A percentile compares a stretch with the other conserved stretches of the same genome.
Conservation (phyloP, 2,797 vertebrate species). For the Gymnothorax reevesii region DNA sequence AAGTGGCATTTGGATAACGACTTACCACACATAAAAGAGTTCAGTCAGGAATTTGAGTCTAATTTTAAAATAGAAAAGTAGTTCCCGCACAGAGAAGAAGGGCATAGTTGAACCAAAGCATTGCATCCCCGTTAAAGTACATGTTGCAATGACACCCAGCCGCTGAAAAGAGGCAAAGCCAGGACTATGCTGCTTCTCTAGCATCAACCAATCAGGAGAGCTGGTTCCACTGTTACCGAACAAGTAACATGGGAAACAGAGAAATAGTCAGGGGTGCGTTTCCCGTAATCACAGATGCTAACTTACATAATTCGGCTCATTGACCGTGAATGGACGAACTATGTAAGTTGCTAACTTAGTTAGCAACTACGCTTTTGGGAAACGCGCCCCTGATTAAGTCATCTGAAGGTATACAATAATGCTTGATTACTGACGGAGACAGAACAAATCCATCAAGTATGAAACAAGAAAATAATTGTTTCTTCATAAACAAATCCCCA, state of each 20-base stretch:
- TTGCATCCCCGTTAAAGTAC: not conserved
- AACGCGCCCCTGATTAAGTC: not conserved
- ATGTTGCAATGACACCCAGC: not conserved
- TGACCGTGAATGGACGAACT: no score
- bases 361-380: no score
- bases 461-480: not conserved
- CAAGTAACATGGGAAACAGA: not conserved
- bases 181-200: not conserved
- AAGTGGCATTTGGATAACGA: not conserved
- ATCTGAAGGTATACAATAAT: slow-evolving; percentile 1
- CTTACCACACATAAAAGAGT: slow-evolving; percentile 2
- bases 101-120: not conserved
- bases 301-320: no score
- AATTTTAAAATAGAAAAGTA: not conserved
- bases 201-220: not conserved
- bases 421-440: not conserved
- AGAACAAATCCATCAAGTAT: slow-evolving; percentile 9
- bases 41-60: not conserved
- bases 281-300: no score
- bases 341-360: no score
- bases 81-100: not conserved
- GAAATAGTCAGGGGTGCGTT: not conserved
- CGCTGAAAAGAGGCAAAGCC: not conserved
- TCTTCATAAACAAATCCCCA: not conserved
- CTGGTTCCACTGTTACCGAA: not conserved